These are phyloP conservation scores for Caracal caracal DNA, from an alignment of 2,113 vertebrate genomes.

Conservation along the genomic window DNA sequence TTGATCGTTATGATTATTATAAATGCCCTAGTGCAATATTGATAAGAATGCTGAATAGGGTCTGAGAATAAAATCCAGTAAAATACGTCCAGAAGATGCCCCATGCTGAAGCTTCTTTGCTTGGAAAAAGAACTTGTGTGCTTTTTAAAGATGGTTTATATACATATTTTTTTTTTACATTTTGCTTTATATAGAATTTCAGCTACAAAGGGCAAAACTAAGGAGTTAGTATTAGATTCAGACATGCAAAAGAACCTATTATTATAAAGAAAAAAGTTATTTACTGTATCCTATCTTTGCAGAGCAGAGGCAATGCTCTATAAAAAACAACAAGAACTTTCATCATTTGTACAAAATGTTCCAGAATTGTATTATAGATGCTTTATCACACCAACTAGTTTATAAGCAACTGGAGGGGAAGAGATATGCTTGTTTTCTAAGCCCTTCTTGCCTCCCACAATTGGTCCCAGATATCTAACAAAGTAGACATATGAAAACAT, in stretches of 20 bases:
- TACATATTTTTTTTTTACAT: background rate
- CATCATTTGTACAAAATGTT: constrained; percentile 31
- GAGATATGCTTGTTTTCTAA: constrained; percentile 62
- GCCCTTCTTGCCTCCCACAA: background rate
- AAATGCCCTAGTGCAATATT: background rate
- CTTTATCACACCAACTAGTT: constrained; percentile 38
- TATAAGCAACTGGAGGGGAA: constrained; percentile 40
- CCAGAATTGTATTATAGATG: constrained; percentile 39
- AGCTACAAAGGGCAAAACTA: background rate
- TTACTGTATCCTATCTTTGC: constrained; percentile 61
- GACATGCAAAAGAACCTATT: background rate
- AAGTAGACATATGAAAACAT: background rate
- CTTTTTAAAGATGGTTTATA: background rate
- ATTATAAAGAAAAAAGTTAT: constrained; percentile 27
- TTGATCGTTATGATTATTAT: background rate
- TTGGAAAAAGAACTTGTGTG: background rate
- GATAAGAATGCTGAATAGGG: background rate
- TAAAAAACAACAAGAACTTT: background rate
- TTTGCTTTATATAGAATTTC: constrained; percentile 22
- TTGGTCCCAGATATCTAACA: background rate
- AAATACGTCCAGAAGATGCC: background rate
- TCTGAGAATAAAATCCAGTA: background rate
- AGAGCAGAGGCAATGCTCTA: constrained; percentile 30
- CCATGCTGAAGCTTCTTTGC: background rate
- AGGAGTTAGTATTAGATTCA: background rate